Percentiles rank a stretch among this genome's conserved stretches.
These are phyloP conservation scores for Lordiphosa stackelbergi DNA, from an alignment of 1,140 invertebrate species.

Conservation along the genomic window DNA sequence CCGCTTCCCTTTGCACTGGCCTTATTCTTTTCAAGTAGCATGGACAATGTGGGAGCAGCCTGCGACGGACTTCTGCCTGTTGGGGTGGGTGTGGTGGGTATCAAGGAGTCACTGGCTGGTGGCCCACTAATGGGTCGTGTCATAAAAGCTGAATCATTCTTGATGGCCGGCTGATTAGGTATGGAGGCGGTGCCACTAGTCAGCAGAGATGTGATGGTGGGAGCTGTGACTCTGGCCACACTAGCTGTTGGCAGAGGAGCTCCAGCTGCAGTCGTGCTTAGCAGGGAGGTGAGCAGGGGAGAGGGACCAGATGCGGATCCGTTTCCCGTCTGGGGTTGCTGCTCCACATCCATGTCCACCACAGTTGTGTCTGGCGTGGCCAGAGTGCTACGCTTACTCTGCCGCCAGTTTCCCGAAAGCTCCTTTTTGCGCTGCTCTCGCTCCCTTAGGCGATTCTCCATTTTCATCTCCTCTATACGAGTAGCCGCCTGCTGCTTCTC, in stretches of 20 bases:
- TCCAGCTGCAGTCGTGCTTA: constrained; percentile 73
- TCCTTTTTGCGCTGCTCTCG: constrained; percentile 82
- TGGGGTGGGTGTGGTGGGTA: constrained; percentile 16
- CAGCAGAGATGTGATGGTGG: constrained; percentile 68
- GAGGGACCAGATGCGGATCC: constrained; percentile 77
- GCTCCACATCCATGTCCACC: constrained; percentile 71
- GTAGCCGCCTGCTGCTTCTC: constrained; percentile 84
- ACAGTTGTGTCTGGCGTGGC: constrained; percentile 52
- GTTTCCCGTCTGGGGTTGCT: constrained; percentile 27
- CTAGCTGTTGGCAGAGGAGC: constrained; percentile 20
- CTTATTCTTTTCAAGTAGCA: constrained; percentile 82
- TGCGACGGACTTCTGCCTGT: constrained; percentile 79
- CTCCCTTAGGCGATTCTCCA: constrained; percentile 84
- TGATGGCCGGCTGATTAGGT: constrained; percentile 59
- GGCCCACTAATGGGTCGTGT: constrained; percentile 59
- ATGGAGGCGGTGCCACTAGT: constrained; percentile 43
- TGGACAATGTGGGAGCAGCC: constrained; percentile 82
- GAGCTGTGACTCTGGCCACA: constrained; percentile 65
- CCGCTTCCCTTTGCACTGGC: constrained; percentile 71
- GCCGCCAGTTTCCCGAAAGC: constrained; percentile 80
- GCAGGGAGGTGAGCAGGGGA: constrained; percentile 87
- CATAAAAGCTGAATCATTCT: constrained; percentile 52
- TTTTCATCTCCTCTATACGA: constrained; percentile 82
- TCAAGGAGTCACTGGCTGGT: constrained; percentile 25
- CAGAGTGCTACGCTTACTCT: constrained; percentile 36